Evolutionary conservation across 2,797 vertebrate species (phyloP).

Genomic region (Anguilla pacifica): DNA sequence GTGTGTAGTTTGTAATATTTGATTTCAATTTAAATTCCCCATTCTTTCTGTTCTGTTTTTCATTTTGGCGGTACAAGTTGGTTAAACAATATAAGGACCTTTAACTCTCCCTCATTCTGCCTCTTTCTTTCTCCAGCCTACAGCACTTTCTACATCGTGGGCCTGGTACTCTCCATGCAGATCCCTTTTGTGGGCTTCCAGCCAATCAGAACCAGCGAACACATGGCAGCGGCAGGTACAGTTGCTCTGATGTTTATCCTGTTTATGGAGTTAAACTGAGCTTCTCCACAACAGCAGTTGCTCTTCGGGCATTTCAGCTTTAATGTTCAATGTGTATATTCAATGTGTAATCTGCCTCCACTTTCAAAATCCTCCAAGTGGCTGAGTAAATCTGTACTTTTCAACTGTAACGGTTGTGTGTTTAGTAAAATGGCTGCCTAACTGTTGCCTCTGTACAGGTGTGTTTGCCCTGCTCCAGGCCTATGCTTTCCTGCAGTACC

Average conservation of each 20-base stretch:
- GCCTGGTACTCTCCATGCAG: slow-evolving; percentile 96
- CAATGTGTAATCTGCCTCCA: slow-evolving; percentile 2
- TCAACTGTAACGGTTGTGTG: neutral
- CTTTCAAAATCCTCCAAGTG: neutral
- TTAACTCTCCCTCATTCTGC: neutral
- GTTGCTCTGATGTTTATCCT: slow-evolving; percentile 36
- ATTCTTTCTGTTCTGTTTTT: neutral
- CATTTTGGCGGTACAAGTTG: neutral
- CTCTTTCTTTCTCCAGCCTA: slow-evolving; percentile 75
- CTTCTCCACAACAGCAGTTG: neutral
- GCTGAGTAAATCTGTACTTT: neutral
- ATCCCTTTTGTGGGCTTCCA: slow-evolving; percentile 98
- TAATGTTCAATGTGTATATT: slow-evolving; percentile 12
- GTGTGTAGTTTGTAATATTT: neutral
- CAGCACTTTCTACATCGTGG: slow-evolving; percentile 97
- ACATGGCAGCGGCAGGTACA: slow-evolving; percentile 96
- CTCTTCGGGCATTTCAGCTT: neutral
- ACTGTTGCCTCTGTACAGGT: slow-evolving; percentile 64
- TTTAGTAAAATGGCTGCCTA: neutral
- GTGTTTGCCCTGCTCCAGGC: slow-evolving; percentile 96
- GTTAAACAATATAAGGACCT: neutral
- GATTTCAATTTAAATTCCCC: neutral
- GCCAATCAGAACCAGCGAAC: slow-evolving; percentile 98
- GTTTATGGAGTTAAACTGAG: slow-evolving; percentile 45
- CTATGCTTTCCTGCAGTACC: slow-evolving; percentile 95